Evolutionary conservation across 1,140 invertebrate genomes (phyloP), one percentile per base, ranked within the genome.

Genomic region (Zaprionus gabonicus): DNA sequence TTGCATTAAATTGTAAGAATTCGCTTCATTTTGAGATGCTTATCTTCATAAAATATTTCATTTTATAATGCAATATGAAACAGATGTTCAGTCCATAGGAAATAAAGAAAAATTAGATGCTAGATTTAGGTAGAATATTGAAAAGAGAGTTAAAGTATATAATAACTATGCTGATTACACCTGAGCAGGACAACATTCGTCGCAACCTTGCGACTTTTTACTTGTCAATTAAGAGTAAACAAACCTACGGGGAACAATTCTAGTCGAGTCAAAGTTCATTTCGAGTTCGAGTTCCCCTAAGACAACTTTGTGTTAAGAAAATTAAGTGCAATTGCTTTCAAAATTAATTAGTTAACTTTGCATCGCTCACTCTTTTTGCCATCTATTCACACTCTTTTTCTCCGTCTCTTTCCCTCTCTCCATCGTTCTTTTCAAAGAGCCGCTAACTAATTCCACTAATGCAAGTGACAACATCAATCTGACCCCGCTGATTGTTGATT

Each of bases 371-470:
- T 49, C 55, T 46, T 3, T 28, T 28, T 2, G 7, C 9, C 9
- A 34, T 10, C 9, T 9, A 34, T 34, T 34, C 2, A 34, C 63
- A 15, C 15, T 27, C 6, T 7, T 4, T 17, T n/a, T 46, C 2
- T 13, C 17, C 23, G 7, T 31, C 28, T 31, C 7, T 31, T 46
- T 55, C 9, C 49, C 28, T 55, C 9, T 55, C 28, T 38, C 13
- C 51, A 20, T 20, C 9, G 6, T 15, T 57, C 17, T 28, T 56
- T 9, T n/a, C 9, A n/a, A 10, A 17, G 41, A 25, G 10, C n/a
- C 53, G 67, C 59, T 34, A 81, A 71, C 81, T 84, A 88, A 87
- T 90, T 90, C 81, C 56, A 82, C 71, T 87, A 90, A 87, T 88
- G 85, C 85, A 84, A 90, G 81, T 85, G 81, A 90, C 81, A 84